Evolutionary conservation across 2,113 vertebrate genomes (phyloP).

Genomic region (Lepus americanus): DNA sequence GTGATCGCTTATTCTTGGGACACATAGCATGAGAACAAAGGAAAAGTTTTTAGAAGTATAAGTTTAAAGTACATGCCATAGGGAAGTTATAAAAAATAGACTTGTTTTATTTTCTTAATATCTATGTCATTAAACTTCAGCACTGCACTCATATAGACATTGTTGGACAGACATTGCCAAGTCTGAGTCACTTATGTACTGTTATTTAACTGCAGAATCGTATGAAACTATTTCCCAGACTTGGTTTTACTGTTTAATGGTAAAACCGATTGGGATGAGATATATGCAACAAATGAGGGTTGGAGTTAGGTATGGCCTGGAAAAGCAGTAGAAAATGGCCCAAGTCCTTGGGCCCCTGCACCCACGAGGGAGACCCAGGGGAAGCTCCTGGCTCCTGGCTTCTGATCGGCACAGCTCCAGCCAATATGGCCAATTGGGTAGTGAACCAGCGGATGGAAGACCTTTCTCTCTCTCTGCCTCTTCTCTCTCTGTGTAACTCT

Average conservation of each 20-base stretch:
- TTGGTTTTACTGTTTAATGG: neutral
- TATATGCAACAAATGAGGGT: neutral
- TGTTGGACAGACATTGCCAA: neutral
- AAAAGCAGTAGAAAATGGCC: no score
- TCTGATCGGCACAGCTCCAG: no score
- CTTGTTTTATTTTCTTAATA: neutral
- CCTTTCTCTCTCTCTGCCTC: no score
- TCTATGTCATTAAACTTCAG: neutral
- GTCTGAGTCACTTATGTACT: neutral
- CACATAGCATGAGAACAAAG: neutral
- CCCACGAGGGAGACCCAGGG: no score
- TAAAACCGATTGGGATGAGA: neutral
- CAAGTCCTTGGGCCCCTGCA: no score
- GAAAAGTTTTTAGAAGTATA: neutral
- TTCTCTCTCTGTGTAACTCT: no score
- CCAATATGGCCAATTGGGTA: no score
- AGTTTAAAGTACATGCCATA: neutral
- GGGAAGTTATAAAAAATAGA: neutral
- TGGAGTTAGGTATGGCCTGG: neutral
- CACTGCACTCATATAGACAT: neutral
- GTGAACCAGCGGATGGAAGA: no score
- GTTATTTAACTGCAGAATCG: conserved; percentile 16
- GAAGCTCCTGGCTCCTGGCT: no score
- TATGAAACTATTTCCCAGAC: neutral
- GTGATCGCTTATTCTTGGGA: neutral